Base-by-base conservation (phyloP, 1,140 invertebrate species). In the Drosophila pandora region DNA sequence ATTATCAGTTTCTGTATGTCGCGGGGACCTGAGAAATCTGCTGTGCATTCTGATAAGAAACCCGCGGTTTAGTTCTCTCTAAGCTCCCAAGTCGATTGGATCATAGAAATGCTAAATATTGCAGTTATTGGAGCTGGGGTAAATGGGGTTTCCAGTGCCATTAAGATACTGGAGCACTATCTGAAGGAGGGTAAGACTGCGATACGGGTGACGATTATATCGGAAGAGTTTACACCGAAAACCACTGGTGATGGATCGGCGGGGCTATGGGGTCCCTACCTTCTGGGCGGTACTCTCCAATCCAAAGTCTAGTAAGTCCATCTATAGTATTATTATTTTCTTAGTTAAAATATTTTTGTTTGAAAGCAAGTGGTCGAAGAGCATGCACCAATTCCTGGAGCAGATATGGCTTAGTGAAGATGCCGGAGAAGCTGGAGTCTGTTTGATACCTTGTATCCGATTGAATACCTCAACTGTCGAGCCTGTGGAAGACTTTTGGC, bases 191-290 rank as follows among this genome's bases (percentile, higher is more conserved):
- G 34, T 5, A 49, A 39, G 23, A 48, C 54, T 17, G 57, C 68
- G 6, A 67, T 75, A 7, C 53, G 94, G 59, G 94, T 97, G 1
- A 95, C 94, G 1, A 87, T 97, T 37, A 92, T 95, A 57, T 92
- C 95, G 0, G 94, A 95, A 4, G 90, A 93, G 22, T 94, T 96
- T 56, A 93, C 94, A 21, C 96, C 96, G 0, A 90, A 95, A 17
- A 97, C 96, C 3, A 96, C 96, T 0, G 95, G 95, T 1, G 96
- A 96, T 92, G 95, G 95, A 0, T 95, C 95, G 22, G 96, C 96
- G 0, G 96, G 96, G 1, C 90, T 96, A 0, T 96, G 95, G 95
- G 92, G 92, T 7, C 96, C 96, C 2, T 96, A 94, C 90, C 79
- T 95, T 2, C 83, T 95, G 13, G 93, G 93, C 2, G 92, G 93